A percentile compares a stretch with the other conserved stretches of the same genome.
Evolutionary conservation across 64 coral and sea anemone genomes (phyloP).

Genomic region (Pachyseris speciosa): DNA sequence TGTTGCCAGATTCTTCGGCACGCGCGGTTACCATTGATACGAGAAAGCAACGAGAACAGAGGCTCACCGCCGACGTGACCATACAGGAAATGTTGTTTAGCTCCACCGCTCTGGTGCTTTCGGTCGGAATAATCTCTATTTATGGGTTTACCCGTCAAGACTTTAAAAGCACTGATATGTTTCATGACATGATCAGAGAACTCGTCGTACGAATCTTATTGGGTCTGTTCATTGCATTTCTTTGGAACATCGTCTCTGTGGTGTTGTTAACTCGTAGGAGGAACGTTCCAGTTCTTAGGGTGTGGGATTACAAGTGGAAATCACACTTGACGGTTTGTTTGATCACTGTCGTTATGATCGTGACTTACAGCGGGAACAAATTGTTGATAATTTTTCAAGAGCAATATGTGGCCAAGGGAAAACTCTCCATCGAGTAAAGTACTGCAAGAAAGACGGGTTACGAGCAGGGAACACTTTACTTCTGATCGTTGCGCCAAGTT

Average conservation of each 20-base stretch:
- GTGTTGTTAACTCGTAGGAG: neutral
- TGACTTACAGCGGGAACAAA: neutral
- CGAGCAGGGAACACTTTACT: too few species aligned
- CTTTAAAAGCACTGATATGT: neutral
- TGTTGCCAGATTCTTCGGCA: neutral
- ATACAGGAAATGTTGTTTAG: conserved; percentile 10
- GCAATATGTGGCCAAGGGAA: neutral
- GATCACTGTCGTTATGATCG: neutral
- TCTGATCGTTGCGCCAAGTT: too few species aligned
- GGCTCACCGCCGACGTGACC: neutral
- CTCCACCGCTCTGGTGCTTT: neutral
- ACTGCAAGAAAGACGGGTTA: too few species aligned
- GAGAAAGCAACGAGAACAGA: neutral
- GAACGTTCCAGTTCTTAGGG: neutral
- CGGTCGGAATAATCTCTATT: neutral
- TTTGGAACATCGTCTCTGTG: neutral
- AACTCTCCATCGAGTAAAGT: too few species aligned
- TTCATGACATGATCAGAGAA: neutral
- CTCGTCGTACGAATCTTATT: neutral
- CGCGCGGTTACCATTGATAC: neutral
- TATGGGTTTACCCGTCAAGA: neutral
- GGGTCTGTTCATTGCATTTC: neutral
- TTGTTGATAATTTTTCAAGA: neutral
- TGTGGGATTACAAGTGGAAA: neutral
- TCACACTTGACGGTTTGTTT: conserved; percentile 1